Base-by-base conservation (phyloP, 2,113 vertebrate genomes). In the Psettodes erumei region DNA sequence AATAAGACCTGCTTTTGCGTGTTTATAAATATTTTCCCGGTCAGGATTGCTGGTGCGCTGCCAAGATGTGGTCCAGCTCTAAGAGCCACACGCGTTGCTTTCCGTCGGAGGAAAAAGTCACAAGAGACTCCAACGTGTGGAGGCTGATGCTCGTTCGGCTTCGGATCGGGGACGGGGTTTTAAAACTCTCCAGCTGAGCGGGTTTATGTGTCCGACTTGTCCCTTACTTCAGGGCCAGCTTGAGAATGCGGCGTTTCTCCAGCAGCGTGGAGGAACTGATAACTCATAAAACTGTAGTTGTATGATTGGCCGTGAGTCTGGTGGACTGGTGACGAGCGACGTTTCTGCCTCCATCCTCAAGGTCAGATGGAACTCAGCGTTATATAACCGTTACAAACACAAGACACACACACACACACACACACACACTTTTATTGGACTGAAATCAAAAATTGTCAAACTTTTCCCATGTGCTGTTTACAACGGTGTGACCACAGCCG, bases 331-430 rank as follows among this genome's bases (percentile, higher is more conserved):
- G 51, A 76, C 55, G 28, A 53, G 62, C 47, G 65, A 19, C 59
- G 37, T 53, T 55, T 10, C 56, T 68, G n/a, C 35, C n/a, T 65
- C 37, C 42, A n/a, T 40, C 51, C 38, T 70, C 54, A 54, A 58
- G 27, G 38, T 82, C 72, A 51, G 53, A 59, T 68, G 51, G 23
- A 19, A 45, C 8, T 55, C n/a, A n/a, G n/a, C n/a, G n/a, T n/a
- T n/a, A n/a, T 58, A 60, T 6, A 61, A 8, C 28, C 11, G 27
- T 27, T 27, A 43, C 27, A 70, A 61, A 43, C 28, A 42, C 12
- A 33, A 23, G 13, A 58, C 50, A 56, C 18, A 53, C 15, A 0
- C 33, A 58, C 38, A 56, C 18, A 53, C 15, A 0, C 33, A 58
- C 38, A 56, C 18, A 53, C 15, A 0, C 33, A 58, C 38, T 63